A percentile compares a stretch with the other conserved stretches of the same genome.
Evolutionary conservation across 2,113 vertebrate species (phyloP).

Genomic region (Plotosus lineatus): DNA sequence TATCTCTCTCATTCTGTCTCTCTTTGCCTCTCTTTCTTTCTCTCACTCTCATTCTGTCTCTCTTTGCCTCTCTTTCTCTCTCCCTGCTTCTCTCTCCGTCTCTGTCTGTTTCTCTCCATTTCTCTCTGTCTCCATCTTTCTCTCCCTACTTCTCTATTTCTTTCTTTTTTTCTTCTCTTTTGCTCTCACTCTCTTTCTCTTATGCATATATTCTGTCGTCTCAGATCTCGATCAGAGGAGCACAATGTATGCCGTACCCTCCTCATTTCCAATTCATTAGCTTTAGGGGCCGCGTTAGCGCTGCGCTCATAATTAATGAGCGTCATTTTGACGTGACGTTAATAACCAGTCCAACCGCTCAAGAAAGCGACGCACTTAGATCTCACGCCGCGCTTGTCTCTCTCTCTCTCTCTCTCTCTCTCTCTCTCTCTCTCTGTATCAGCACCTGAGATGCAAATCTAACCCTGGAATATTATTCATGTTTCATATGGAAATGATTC

Average conservation of each 20-base stretch:
- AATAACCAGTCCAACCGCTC: constrained; percentile 37
- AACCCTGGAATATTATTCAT: constrained; percentile 8
- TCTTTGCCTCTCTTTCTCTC: constrained; percentile 17
- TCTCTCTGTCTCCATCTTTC: constrained; percentile 2
- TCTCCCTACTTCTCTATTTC: constrained; percentile 12
- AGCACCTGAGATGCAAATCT: constrained; percentile 33
- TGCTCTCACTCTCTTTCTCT: constrained; percentile 20
- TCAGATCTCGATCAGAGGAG: constrained; percentile 45
- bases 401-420: constrained; percentile 4
- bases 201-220: constrained; percentile 49
- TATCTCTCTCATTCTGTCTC: constrained; percentile 11
- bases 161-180: no score
- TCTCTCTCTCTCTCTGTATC: neutral
- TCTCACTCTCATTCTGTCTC: constrained; percentile 7
- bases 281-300: constrained; percentile 38
- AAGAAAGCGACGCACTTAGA: constrained; percentile 18
- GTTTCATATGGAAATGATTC: constrained; percentile 40
- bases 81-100: no score
- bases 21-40: neutral
- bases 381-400: constrained; percentile 1
- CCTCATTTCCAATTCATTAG: constrained; percentile 51
- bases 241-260: constrained; percentile 45
- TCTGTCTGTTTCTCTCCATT: constrained; percentile 5
- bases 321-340: constrained; percentile 40
- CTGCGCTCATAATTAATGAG: constrained; percentile 49